These are phyloP conservation scores for Eilema griseolum DNA, from an alignment of 2,888 invertebrate species.

Conservation along the genomic window DNA sequence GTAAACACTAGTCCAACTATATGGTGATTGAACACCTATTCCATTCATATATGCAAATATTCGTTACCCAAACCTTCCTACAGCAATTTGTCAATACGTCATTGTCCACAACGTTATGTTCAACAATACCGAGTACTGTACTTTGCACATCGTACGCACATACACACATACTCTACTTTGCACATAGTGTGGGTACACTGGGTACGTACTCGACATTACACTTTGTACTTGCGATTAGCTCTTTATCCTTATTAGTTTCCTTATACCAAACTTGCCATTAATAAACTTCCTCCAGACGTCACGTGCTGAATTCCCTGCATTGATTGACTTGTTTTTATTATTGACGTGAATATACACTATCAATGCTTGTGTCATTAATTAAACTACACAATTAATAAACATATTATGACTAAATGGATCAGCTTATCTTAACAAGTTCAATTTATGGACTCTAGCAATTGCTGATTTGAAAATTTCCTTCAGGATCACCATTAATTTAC, in stretches of 20 bases:
- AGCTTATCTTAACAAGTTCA: too few relatives aligned
- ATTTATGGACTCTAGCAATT: too few relatives aligned
- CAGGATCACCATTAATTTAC: too few relatives aligned
- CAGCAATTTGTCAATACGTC: constrained; percentile 13
- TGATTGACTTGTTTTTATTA: background rate
- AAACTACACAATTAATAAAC: background rate
- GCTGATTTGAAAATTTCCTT: too few relatives aligned
- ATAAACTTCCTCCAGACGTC: background rate
- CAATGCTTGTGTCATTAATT: background rate
- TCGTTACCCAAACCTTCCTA: background rate
- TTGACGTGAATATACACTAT: background rate
- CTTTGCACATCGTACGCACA: too few relatives aligned
- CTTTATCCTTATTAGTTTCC: background rate
- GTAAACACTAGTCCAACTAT: background rate
- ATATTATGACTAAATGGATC: background rate
- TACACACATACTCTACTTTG: too few relatives aligned
- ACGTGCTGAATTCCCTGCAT: background rate
- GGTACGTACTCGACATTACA: background rate
- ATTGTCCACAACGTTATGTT: constrained; percentile 8
- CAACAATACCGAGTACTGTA: background rate
- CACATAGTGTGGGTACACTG: background rate
- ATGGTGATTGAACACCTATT: background rate
- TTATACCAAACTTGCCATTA: background rate
- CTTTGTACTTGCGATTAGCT: background rate
- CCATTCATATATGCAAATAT: background rate